Percentiles rank a stretch among this genome's conserved stretches.
phyloP scores from a whole-genome alignment of 2,888 invertebrate species.

The Conistra vaccinii region DNA sequence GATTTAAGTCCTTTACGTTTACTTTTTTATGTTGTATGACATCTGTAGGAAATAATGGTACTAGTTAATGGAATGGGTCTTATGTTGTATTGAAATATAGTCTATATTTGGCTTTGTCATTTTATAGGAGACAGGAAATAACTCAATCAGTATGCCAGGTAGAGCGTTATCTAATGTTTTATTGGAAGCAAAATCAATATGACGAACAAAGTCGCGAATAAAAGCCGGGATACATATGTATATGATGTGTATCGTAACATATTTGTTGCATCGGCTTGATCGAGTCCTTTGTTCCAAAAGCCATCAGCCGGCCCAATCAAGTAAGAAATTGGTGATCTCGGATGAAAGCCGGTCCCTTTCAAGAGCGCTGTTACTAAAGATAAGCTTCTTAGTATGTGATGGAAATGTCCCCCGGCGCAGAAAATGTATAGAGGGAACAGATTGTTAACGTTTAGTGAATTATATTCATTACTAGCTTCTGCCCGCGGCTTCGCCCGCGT shows the following conservation, averaged over 20 bases:
- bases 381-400: constrained; percentile 83
- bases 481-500: too few species aligned
- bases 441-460: constrained; percentile 68
- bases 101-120: not conserved
- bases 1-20: not conserved
- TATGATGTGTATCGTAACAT: constrained; percentile 45
- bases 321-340: constrained; percentile 89
- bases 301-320: constrained; percentile 88
- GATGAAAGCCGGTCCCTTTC: constrained; percentile 73
- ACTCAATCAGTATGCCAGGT: constrained; percentile 14
- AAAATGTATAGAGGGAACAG: constrained; percentile 73
- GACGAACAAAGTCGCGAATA: constrained; percentile 10
- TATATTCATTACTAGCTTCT: constrained; percentile 29
- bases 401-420: constrained; percentile 78
- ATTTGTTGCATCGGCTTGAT: constrained; percentile 72
- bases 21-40: not conserved
- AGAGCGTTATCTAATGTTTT: constrained; percentile 21
- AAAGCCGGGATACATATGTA: constrained; percentile 12
- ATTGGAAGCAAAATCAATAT: constrained; percentile 19
- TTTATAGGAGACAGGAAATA: constrained; percentile 20
- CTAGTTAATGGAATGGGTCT: not conserved
- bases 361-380: constrained; percentile 80
- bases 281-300: constrained; percentile 85
- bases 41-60: not conserved
- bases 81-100: not conserved